phyloP scores from a whole-genome alignment of 1,140 invertebrate species.

The Schlechtendalia chinensis region DNA sequence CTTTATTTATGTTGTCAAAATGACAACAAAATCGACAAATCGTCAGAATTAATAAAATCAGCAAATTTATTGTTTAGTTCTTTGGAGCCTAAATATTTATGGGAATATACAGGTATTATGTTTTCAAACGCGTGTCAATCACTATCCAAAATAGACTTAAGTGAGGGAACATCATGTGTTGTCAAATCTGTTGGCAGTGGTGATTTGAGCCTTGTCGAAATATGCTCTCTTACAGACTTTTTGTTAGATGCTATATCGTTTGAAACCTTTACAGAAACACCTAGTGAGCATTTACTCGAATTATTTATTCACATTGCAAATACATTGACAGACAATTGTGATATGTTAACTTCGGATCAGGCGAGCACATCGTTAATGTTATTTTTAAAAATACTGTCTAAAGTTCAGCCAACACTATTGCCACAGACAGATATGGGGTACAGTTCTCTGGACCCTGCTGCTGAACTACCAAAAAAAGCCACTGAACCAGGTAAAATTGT shows the following conservation, averaged over 20 bases:
- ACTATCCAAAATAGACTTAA: constrained; percentile 14
- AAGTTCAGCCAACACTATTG: constrained; percentile 65
- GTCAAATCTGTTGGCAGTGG: constrained; percentile 63
- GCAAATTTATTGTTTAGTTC: constrained; percentile 84
- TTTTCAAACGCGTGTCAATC: constrained; percentile 66
- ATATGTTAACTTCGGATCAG: constrained; percentile 64
- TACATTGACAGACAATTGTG: constrained; percentile 63
- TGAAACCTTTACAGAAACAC: constrained; percentile 76
- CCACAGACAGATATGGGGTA: constrained; percentile 44
- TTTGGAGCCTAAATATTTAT: constrained; percentile 81
- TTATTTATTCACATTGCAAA: constrained; percentile 68
- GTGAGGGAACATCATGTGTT: constrained; percentile 53
- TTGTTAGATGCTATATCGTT: constrained; percentile 76
- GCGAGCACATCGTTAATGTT: constrained; percentile 66
- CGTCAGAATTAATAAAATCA: constrained; percentile 71
- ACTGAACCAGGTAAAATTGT: constrained; percentile 47
- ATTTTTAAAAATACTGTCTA: constrained; percentile 73
- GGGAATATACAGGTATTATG: constrained; percentile 75
- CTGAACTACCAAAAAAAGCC: constrained; percentile 41
- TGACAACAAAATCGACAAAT: constrained; percentile 49
- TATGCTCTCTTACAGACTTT: constrained; percentile 74
- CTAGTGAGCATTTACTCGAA: constrained; percentile 75
- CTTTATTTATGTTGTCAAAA: constrained; percentile 53
- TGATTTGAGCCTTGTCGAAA: constrained; percentile 64
- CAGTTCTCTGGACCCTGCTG: constrained; percentile 34